Conservation (phyloP, 2,113 vertebrate genomes). For the Zootoca vivipara region DNA sequence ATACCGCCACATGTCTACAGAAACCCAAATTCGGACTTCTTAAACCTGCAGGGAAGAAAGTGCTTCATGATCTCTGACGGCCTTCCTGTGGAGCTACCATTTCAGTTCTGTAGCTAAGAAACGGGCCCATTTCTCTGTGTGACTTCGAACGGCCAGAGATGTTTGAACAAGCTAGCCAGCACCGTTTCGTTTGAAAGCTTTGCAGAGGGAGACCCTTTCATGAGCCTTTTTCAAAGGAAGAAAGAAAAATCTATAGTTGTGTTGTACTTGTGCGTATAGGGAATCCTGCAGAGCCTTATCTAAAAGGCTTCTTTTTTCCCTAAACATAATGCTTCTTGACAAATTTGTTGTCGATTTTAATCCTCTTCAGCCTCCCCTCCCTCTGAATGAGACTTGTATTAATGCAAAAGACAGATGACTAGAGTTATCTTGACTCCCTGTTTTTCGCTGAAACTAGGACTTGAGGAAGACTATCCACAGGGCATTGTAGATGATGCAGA, state of each 20-base stretch:
- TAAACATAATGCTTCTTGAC: background rate
- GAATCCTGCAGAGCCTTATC: background rate
- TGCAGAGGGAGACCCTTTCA: background rate
- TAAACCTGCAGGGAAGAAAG: background rate
- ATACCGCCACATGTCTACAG: background rate
- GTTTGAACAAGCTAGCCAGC: background rate
- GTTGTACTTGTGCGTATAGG: background rate
- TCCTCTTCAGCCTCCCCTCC: background rate
- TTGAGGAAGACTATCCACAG: conserved; percentile 3
- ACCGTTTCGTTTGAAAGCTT: conserved; percentile 18
- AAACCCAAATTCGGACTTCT: background rate
- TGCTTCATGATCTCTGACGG: conserved; percentile 12
- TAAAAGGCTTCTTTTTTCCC: background rate
- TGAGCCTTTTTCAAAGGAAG: too few species aligned
- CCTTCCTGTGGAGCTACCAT: background rate
- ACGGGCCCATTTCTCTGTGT: conserved; percentile 2
- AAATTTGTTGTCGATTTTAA: background rate
- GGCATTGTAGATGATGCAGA: conserved; percentile 37
- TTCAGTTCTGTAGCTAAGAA: background rate
- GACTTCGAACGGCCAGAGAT: background rate
- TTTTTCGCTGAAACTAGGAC: conserved; percentile 21
- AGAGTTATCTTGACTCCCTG: background rate
- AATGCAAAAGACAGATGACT: conserved; percentile 13
- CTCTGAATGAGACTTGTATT: background rate
- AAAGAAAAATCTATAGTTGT: too few species aligned